Evolutionary conservation across 2,888 invertebrate genomes (phyloP), one percentile per base, ranked within the genome.

Genomic region (Serripes groenlandicus): DNA sequence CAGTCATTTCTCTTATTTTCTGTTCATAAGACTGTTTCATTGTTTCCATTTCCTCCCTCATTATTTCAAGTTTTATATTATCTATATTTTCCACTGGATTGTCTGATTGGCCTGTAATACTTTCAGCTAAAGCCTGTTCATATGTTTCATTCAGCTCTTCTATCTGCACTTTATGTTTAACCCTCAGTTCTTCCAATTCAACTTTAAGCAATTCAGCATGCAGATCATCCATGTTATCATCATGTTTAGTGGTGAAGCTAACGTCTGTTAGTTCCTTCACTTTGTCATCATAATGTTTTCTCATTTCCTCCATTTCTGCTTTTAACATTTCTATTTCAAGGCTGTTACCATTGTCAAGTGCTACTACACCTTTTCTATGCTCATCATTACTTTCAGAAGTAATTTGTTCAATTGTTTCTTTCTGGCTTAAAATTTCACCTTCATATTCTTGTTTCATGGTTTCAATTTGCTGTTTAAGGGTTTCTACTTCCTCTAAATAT

Each of bases 151-250:
- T 71, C 54, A 84, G 62, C 26, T 74, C 78, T 35, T 56, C 49
- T 11, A 84, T 30, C 34, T 78, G 75, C 15, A 0, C 49, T 64
- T 74, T 77, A 77, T 80, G 30, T 21, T 64, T 77, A 37, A 77
- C 71, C 66, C 75, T 78, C 56, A 87, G 32, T 62, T 77, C 76
- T 26, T 69, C 69, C 34, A 80, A 75, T 52, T 87, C 87, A 9
- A 68, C 58, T 69, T 75, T 68, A 5, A 78, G 21, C 66, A 79
- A 66, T 78, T 64, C 82, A 56, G 49, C 70, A 30, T 78, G 69
- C 34, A 78, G 68, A 49, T 73, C 68, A 26, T 26, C 49, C 23
- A 7, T 9, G 26, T 15, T 18, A 42, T 21, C 49, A 60, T 60
- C 23, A 5, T 78, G 68, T 52, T 75, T 58, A 42, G 69, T 60